Evolutionary conservation across 2,113 vertebrate genomes (phyloP), one percentile per base, ranked within the genome.

Genomic region (Eptatretus burgeri): DNA sequence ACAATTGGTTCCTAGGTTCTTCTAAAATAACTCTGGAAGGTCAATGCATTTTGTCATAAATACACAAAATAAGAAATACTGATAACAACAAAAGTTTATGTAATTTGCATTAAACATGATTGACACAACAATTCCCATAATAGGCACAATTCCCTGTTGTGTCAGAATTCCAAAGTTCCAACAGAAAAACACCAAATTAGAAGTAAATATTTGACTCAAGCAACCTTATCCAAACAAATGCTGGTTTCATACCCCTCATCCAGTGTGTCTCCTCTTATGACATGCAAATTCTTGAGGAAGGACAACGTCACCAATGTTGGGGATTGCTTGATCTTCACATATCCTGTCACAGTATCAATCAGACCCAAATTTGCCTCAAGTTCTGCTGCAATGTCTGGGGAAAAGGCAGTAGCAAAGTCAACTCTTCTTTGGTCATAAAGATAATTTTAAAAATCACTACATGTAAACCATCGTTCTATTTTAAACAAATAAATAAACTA

Each of bases 291-390:
- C 72, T 93, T 98, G 69, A 98, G 73, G 72, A 98, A 98, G 62
- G 89, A 93, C 67, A 95, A 73, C 2, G 91, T 94, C 60, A 83
- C 80, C 65, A 98, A 72, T 0, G 87, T 83, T 9, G 93, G 83
- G 50, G 89, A 94, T 72, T 95, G 85, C 13, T 81, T 82, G 67
- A 98, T 94, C 77, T 83, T 86, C 72, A 98, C 83, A 1, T 84
- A 93, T 51, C 89, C 89, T 0, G 80, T 94, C 62, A 98, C 89
- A 8, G 77, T 87, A 76, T 95, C 82, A 49, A 98, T 94, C 75
- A 88, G 72, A 5, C 91, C 91, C 82, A 98, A 83, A 69, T 94
- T 95, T 68, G 77, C 93, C 78, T 98, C 91, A 79, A 98, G 79
- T 71, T 98, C 91, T 2, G 84, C 82, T 13, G 85, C 86, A 2